phyloP scores from a whole-genome alignment of 2,797 vertebrate species.

The Otolemur crassicaudatus region DNA sequence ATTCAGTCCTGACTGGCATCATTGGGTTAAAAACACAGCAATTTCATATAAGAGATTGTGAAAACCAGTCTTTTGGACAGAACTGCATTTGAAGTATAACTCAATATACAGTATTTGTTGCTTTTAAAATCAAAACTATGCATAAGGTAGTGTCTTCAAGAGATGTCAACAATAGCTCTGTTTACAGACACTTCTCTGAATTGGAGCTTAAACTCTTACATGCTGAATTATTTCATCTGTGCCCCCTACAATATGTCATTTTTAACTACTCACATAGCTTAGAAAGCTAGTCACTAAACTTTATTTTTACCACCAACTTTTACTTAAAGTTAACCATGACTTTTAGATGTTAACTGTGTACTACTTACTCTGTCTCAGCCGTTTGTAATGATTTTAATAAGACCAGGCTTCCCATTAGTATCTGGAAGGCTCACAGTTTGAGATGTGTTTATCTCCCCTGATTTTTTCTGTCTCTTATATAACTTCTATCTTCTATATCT shows the following conservation, averaged over 20 bases:
- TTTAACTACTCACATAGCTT: background rate
- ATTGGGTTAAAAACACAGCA: background rate
- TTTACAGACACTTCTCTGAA: background rate
- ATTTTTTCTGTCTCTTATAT: background rate
- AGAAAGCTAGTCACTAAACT: background rate
- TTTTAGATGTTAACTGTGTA: background rate
- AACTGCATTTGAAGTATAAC: background rate
- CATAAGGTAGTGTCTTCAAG: background rate
- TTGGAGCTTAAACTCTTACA: background rate
- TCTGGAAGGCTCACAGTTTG: background rate
- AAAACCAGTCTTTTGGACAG: background rate
- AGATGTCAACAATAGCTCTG: background rate
- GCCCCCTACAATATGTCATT: background rate
- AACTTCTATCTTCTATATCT: background rate
- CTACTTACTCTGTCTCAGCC: background rate
- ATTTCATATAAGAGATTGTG: background rate
- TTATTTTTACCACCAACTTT: slow-evolving; percentile 36
- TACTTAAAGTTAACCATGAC: background rate
- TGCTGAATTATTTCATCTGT: background rate
- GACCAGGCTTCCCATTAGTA: background rate
- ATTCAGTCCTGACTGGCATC: background rate
- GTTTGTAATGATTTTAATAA: slow-evolving; percentile 11
- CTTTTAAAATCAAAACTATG: background rate
- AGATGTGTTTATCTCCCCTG: background rate
- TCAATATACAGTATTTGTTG: background rate